phyloP scores from a whole-genome alignment of 2,888 invertebrate species.

The Hemaris fuciformis region DNA sequence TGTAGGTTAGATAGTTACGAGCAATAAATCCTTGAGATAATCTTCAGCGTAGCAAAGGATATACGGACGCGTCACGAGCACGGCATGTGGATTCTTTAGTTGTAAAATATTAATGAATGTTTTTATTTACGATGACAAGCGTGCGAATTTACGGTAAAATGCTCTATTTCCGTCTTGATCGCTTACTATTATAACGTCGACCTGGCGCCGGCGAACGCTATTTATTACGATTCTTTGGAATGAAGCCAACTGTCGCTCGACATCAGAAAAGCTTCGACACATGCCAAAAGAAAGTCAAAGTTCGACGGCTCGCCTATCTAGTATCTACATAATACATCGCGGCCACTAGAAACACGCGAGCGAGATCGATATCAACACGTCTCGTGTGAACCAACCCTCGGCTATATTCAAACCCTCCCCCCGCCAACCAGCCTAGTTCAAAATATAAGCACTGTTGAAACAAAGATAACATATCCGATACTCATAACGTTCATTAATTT shows the following conservation, averaged over 20 bases:
- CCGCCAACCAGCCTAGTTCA: not conserved
- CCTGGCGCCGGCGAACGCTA: slow-evolving; percentile 68
- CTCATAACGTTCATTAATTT: not conserved
- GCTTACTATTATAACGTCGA: slow-evolving; percentile 53
- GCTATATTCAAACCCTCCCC: slow-evolving; percentile 1
- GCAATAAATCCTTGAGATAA: not conserved
- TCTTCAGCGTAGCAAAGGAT: not conserved
- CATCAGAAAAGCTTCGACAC: slow-evolving; percentile 53
- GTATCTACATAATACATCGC: slow-evolving; percentile 18
- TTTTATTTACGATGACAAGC: slow-evolving; percentile 33
- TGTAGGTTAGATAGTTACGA: slow-evolving; percentile 15
- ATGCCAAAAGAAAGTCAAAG: slow-evolving; percentile 75
- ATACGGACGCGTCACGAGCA: slow-evolving; percentile 30
- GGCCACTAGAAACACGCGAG: slow-evolving; percentile 19
- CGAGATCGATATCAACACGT: not conserved
- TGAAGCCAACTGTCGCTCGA: slow-evolving; percentile 58
- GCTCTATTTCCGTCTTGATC: slow-evolving; percentile 60
- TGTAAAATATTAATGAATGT: slow-evolving; percentile 22
- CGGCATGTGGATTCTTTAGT: slow-evolving; percentile 29
- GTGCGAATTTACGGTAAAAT: slow-evolving; percentile 35
- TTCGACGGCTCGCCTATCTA: slow-evolving; percentile 58
- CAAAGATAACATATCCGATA: not conserved
- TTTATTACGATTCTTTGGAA: slow-evolving; percentile 73
- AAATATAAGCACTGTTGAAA: not conserved
- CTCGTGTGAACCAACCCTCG: not conserved